Percentiles rank a stretch among this genome's conserved stretches.
These are phyloP conservation scores for Gadus macrocephalus DNA, from an alignment of 2,113 vertebrate genomes.

Conservation along the genomic window DNA sequence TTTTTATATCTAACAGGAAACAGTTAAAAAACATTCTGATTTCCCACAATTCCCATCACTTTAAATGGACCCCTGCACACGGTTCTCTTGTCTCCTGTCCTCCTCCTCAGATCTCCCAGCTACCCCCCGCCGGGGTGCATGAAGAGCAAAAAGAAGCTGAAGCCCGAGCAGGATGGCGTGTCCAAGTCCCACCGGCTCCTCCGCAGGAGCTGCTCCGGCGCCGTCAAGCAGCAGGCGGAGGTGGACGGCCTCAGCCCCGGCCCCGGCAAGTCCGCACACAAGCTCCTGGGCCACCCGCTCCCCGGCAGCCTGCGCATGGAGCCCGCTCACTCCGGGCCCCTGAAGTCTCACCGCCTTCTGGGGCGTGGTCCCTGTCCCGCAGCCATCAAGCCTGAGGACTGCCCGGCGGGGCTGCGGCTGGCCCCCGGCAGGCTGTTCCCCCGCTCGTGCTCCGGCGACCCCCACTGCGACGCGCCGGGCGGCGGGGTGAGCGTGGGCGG, in stretches of 20 bases:
- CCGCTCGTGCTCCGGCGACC: constrained; percentile 78
- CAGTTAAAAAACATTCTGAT: too few relatives aligned
- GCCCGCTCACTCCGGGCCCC: constrained; percentile 63
- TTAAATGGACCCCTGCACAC: too few relatives aligned
- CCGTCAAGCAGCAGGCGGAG: constrained; percentile 73
- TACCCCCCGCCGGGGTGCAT: constrained; percentile 88
- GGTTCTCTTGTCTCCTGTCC: not conserved
- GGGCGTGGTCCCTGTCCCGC: constrained; percentile 70
- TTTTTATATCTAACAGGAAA: too few relatives aligned
- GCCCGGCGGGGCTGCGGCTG: constrained; percentile 59
- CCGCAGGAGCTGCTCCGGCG: constrained; percentile 80
- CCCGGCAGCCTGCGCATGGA: constrained; percentile 80
- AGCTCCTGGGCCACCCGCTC: constrained; percentile 79
- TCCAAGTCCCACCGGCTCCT: constrained; percentile 85
- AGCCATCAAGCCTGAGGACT: constrained; percentile 74
- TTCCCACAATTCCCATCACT: too few relatives aligned
- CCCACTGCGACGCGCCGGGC: constrained; percentile 75
- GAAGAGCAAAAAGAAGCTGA: constrained; percentile 86
- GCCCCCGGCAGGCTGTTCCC: constrained; percentile 79
- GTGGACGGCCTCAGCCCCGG: constrained; percentile 70
- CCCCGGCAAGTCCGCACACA: constrained; percentile 70
- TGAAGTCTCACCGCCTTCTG: constrained; percentile 82
- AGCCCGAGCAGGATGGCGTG: constrained; percentile 82
- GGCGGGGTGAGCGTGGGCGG: constrained; percentile 8
- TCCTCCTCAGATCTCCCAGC: constrained; percentile 80